Percentiles rank a stretch among this genome's conserved stretches.
Evolutionary conservation across 35 echinoderm and acorn worm genomes (phyloP).

Genomic region (Holothuria glaberrima): DNA sequence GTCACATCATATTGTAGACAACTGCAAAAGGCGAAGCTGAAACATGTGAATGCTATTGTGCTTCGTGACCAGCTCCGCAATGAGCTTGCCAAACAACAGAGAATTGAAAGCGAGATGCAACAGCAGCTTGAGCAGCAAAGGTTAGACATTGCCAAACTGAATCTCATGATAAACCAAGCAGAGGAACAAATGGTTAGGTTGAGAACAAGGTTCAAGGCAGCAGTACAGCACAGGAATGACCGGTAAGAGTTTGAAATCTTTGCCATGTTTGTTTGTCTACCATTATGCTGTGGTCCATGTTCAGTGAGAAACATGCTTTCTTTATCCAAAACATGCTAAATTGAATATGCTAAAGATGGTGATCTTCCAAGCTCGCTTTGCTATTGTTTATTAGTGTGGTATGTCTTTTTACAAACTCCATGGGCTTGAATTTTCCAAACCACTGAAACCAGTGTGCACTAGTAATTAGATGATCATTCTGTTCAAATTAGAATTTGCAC

Average conservation of each 20-base stretch:
- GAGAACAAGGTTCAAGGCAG: conserved; percentile 88
- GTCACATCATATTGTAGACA: conserved; percentile 53
- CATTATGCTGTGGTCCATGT: too few species aligned
- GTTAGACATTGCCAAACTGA: conserved; percentile 98
- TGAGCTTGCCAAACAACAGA: conserved; percentile 94
- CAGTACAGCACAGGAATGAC: conserved; percentile 98
- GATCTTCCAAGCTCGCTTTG: too few species aligned
- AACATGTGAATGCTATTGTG: conserved; percentile 98
- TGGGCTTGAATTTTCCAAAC: too few species aligned
- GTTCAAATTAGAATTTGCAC: too few species aligned
- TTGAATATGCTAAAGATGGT: too few species aligned
- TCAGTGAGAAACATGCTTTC: too few species aligned
- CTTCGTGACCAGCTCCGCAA: conserved; percentile 93
- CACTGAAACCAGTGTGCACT: too few species aligned
- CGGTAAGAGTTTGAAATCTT: conserved; percentile 54
- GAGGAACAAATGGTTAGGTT: conserved; percentile 98
- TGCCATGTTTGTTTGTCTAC: too few species aligned
- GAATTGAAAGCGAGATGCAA: conserved; percentile 91
- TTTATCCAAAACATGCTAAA: too few species aligned
- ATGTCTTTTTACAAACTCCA: too few species aligned
- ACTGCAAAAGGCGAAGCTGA: conserved; percentile 90
- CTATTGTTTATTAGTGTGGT: too few species aligned
- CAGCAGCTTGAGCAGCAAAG: conserved; percentile 97
- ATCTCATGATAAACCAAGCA: conserved; percentile 99
- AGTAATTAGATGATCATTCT: too few species aligned